Evolutionary conservation across 2,797 vertebrate species (phyloP), one percentile per base, ranked within the genome.

Genomic region (Petrocephalus sullivani): DNA sequence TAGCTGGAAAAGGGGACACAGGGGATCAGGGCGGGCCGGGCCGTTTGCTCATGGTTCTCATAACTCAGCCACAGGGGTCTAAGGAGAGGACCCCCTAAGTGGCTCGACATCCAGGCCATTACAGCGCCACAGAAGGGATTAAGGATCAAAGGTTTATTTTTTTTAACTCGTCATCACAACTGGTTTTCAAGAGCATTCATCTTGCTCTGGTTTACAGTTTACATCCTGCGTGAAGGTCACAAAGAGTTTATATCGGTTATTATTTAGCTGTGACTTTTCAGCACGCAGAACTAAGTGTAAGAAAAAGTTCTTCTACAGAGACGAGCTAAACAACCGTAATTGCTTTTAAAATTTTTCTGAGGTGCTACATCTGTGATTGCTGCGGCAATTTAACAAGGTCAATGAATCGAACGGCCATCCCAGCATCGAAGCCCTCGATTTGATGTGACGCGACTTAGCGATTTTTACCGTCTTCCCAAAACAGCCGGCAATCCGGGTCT

Each of bases 1-100:
- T 99, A 99, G 93, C 98, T 99, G 92, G 46, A 90, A 12, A 90
- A 23, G 57, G 87, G 92, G 87, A 93, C 85, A 87, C 87, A 64
- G 41, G 41, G 49, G 49, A 28, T 28, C 12, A 84, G 21, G 4
- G 56, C 51, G 71, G 10, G 51, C 61, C 78, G 56, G 46, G 58
- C 41, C 33, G 56, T 82, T 71, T 28, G 53, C 57, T 89, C 90
- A 90, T 91, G 90, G 89, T 90, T 19, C 92, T 23, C 56, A 85
- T 89, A 87, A 90, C 87, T 90, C 82, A 84, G 60, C 64, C 49
- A 71, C 58, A 89, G 90, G 53, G 61, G 53, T 57, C 33, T 90
- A 87, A 91, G 41, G 54, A 89, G 83, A 37, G 41, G 85, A 58
- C n/a, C 78, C 78, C 51, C 85, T 71, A 51, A 87, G 88, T 71